Evolutionary conservation across 2,797 vertebrate genomes (phyloP), one percentile per base, ranked within the genome.

Genomic region (Chromobotia macracanthus): DNA sequence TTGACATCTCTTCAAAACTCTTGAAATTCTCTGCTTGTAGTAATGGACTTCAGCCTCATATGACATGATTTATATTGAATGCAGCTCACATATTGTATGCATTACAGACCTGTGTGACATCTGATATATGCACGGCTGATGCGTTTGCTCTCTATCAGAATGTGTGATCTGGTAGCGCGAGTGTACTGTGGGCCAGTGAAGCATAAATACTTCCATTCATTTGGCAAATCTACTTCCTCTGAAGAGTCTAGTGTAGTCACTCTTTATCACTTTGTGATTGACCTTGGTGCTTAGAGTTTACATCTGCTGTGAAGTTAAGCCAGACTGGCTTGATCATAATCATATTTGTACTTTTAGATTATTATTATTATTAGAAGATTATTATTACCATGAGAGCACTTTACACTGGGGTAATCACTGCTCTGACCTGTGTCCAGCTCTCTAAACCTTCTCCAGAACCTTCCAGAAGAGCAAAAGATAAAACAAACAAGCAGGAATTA

Each of bases 271-370:
- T 66, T 28, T 21, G 46, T 58, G 31, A 16, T 67, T 82, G 80
- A 78, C 64, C 80, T 82, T 77, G 70, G 18, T 73, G 84, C 56
- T 68, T 74, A 15, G 2, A 72, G 73, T 85, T 80, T 88, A 71
- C 69, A 82, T 88, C 80, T 82, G 84, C 79, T 83, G 75, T 67
- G 50, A 84, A 84, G 82, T 56, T 38, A 55, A 77, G 63, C 80
- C 81, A 88, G 82, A 82, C 77, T 58, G 68, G 79, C 77, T 67
- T 71, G 50, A n/a, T n/a, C n/a, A 86, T 78, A 84, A 84, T 73
- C 73, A 84, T 86, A 87, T 89, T 76, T 69, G 83, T 84, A 56
- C 4, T n/a, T n/a, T n/a, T n/a, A n/a, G n/a, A n/a, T n/a, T n/a
- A n/a, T n/a, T n/a, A n/a, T n/a, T n/a, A n/a, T 53, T 2, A 75